Percentiles rank a stretch among this genome's conserved stretches.
Conservation (phyloP, 2,888 invertebrate genomes). For the Byasa hedistus region DNA sequence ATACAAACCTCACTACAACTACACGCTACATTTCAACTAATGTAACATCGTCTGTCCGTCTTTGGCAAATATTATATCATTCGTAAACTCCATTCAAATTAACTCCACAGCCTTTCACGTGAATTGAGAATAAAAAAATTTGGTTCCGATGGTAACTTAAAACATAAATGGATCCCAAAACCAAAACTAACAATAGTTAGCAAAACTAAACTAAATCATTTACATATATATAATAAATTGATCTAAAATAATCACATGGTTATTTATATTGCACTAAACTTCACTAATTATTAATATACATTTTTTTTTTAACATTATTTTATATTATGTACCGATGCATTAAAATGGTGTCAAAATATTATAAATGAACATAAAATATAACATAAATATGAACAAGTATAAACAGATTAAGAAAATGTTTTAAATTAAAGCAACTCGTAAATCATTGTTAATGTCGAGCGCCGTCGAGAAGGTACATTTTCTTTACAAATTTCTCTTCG, state of each 20-base stretch:
- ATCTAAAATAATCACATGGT: conserved; percentile 36
- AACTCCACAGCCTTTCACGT: not conserved
- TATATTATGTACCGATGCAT: not conserved
- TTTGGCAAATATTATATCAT: conserved; percentile 36
- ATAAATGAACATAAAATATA: too few species aligned
- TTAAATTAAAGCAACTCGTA: too few species aligned
- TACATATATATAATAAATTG: conserved; percentile 33
- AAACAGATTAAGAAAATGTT: too few species aligned
- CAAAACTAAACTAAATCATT: conserved; percentile 7
- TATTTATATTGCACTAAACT: conserved; percentile 37
- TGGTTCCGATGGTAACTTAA: conserved; percentile 62
- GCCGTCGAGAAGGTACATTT: too few species aligned
- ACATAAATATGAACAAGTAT: too few species aligned
- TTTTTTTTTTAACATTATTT: not conserved
- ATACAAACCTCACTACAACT: conserved; percentile 56
- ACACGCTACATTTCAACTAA: conserved; percentile 37
- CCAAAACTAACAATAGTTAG: not conserved
- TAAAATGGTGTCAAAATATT: not conserved
- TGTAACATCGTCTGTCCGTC: conserved; percentile 33
- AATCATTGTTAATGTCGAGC: too few species aligned
- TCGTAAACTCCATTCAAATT: conserved; percentile 29
- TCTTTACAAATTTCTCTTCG: too few species aligned
- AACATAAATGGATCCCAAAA: conserved; percentile 28
- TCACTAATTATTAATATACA: conserved; percentile 31
- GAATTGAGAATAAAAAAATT: conserved; percentile 33